A percentile compares a stretch with the other conserved stretches of the same genome.
These are phyloP conservation scores for Camponotus pennsylvanicus DNA, from an alignment of 1,140 invertebrate genomes.

Conservation along the genomic window DNA sequence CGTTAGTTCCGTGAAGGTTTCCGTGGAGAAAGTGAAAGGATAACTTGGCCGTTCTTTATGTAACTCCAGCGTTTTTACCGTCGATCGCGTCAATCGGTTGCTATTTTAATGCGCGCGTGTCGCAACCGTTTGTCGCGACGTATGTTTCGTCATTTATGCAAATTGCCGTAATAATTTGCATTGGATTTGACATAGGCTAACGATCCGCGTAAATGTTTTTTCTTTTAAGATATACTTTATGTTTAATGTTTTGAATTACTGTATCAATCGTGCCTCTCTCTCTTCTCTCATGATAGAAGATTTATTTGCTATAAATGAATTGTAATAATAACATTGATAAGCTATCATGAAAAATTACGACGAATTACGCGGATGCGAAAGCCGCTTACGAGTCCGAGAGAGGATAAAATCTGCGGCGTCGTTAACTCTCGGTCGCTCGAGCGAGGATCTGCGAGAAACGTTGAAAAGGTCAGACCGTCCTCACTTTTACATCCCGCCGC, in stretches of 20 bases:
- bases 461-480: slow-evolving; percentile 25
- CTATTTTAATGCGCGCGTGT: slow-evolving; percentile 44
- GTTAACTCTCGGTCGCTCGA: background rate
- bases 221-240: too few relatives aligned
- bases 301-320: background rate
- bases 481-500: slow-evolving; percentile 39
- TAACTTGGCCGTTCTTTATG: slow-evolving; percentile 37
- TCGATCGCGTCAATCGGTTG: slow-evolving; percentile 46
- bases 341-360: background rate
- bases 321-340: background rate
- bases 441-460: slow-evolving; percentile 3
- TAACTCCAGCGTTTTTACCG: slow-evolving; percentile 39
- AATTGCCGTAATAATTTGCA: background rate
- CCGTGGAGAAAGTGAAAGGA: slow-evolving; percentile 53
- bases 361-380: background rate
- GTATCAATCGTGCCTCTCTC: background rate
- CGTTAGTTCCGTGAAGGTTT: slow-evolving; percentile 45
- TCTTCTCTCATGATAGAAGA: background rate
- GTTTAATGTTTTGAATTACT: background rate
- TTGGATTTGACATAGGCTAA: background rate
- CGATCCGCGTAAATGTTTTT: background rate
- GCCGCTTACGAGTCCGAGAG: background rate
- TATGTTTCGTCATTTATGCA: slow-evolving; percentile 13
- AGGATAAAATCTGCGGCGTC: slow-evolving; percentile 10
- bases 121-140: slow-evolving; percentile 30